Evolutionary conservation across 2,113 vertebrate species (phyloP), one percentile per base, ranked within the genome.

Genomic region (Pelecanus crispus): DNA sequence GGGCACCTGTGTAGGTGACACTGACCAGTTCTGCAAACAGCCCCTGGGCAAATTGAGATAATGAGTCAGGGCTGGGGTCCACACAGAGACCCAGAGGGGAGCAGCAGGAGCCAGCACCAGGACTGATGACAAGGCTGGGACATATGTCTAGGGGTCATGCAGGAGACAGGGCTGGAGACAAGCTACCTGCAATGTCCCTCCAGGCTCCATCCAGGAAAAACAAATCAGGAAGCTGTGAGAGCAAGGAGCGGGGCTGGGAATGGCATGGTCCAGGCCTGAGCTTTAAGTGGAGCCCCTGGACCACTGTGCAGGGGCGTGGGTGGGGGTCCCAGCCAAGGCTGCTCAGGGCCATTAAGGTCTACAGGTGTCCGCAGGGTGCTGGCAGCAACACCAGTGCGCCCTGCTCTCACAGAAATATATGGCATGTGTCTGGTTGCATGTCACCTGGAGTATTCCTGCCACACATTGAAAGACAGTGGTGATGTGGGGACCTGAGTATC

Each of bases 11-110:
- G 25, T 9, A 42, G 74, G n/a, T 78, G 78, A 62, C 17, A 45
- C 9, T 2, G 7, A 31, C 4, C 0, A 1, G 13, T 62, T 78
- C 22, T 70, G 38, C 32, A 2, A 6, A 61, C 29, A 80, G 44
- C 50, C 38, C 50, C 38, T 1, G 0, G 0, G 52, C 63, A 73
- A 34, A 14, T 18, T 38, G 52, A 56, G 21, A 2, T 49, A 13
- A 66, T 0, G 7, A 42, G 13, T 61, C 19, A 47, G 15, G 63
- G 62, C 17, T 36, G 15, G 19, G 10, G 6, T 52, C 50, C 21
- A 26, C 3, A 3, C 0, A 0, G 31, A 71, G 56, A 29, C 14
- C 16, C 45, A 15, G 11, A 11, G 47, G 13, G 29, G 45, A 55
- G 21, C 13, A 32, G 47, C 22, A 55, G 50, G 18, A 79, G 32